Percentiles rank a stretch among this genome's conserved stretches.
These are phyloP conservation scores for Cotesia glomerata DNA, from an alignment of 1,140 invertebrate species.

Conservation along the genomic window DNA sequence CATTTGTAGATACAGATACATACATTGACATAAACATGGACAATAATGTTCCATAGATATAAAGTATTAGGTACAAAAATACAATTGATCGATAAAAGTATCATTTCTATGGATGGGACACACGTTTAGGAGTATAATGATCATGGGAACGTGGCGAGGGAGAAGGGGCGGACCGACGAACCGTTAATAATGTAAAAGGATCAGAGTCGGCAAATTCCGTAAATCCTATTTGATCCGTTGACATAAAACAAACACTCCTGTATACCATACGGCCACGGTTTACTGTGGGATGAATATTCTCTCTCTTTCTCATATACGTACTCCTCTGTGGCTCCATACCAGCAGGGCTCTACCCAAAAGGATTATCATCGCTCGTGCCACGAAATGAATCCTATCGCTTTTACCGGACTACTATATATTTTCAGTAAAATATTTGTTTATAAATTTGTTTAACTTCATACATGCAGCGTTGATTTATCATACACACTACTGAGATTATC, in stretches of 20 bases:
- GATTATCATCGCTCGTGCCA: conserved; percentile 25
- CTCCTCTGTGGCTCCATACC: conserved; percentile 16
- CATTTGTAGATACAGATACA: not conserved
- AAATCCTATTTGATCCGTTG: conserved; percentile 55
- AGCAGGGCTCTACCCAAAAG: conserved; percentile 13
- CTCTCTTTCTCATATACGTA: not conserved
- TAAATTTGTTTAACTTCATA: conserved; percentile 18
- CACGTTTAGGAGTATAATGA: conserved; percentile 10
- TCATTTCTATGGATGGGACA: not conserved
- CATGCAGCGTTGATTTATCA: not conserved
- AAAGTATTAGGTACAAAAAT: not conserved
- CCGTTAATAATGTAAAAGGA: conserved; percentile 34
- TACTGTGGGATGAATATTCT: conserved; percentile 37
- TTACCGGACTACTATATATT: conserved; percentile 10
- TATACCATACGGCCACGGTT: conserved; percentile 36
- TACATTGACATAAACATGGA: not conserved
- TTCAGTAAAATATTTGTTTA: not conserved
- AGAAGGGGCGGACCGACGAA: conserved; percentile 28
- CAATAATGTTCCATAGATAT: not conserved
- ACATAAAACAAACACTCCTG: conserved; percentile 56
- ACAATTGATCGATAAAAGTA: conserved; percentile 6
- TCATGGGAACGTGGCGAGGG: conserved; percentile 23
- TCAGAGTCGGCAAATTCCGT: conserved; percentile 42
- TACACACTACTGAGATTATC: no score
- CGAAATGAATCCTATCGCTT: conserved; percentile 17